phyloP scores from a whole-genome alignment of 1,140 invertebrate genomes.

The Nephotettix cincticeps region DNA sequence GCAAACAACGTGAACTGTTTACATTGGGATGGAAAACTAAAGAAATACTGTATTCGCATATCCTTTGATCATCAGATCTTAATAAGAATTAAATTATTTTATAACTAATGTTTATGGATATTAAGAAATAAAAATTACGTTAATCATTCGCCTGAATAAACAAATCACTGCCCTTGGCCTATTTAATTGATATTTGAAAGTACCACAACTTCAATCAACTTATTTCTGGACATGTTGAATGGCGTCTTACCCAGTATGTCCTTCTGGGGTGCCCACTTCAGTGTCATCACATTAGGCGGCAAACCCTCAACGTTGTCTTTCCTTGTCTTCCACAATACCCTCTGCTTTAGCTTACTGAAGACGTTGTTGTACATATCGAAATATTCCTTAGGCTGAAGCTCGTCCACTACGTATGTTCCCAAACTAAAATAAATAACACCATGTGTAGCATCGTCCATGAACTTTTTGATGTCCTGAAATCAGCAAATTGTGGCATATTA shows the following conservation, averaged over 20 bases:
- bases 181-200: too few relatives aligned
- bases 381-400: constrained; percentile 1
- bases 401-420: constrained; percentile 49
- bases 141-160: too few relatives aligned
- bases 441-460: constrained; percentile 54
- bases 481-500: too few relatives aligned
- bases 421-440: constrained; percentile 54
- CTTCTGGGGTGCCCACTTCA: constrained; percentile 63
- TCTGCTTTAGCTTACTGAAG: constrained; percentile 51
- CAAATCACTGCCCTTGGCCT: too few relatives aligned
- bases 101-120: too few relatives aligned
- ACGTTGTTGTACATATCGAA: constrained; percentile 3
- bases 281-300: constrained; percentile 56
- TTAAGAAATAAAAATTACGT: too few relatives aligned
- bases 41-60: too few relatives aligned
- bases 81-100: too few relatives aligned
- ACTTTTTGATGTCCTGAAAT: constrained; percentile 55
- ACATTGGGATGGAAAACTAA: too few relatives aligned
- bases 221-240: constrained; percentile 28
- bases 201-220: too few relatives aligned
- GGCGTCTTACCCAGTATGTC: constrained; percentile 58
- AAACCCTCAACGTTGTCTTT: constrained; percentile 49
- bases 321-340: constrained; percentile 64
- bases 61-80: too few relatives aligned
- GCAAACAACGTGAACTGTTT: too few relatives aligned